Conservation (phyloP, 2,888 invertebrate genomes). For the Clusia tigrina region DNA sequence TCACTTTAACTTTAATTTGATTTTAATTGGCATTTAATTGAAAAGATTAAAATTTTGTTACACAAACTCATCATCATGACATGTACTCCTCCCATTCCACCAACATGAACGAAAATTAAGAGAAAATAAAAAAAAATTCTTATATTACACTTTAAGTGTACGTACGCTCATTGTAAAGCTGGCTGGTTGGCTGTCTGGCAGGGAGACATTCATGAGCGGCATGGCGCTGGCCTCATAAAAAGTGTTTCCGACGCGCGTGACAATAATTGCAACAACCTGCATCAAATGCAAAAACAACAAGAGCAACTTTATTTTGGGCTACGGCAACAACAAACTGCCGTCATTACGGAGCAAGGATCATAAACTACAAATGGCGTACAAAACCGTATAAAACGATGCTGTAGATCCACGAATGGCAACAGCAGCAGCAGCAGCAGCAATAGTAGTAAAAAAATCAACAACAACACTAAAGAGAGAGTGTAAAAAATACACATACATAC, state of each 20-base stretch:
- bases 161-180: too few relatives aligned
- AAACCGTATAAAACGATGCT: conserved; percentile 16
- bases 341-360: conserved; percentile 17
- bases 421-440: background rate
- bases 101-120: too few relatives aligned
- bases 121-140: too few relatives aligned
- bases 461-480: background rate
- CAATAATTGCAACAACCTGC: background rate
- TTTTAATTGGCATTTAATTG: too few relatives aligned
- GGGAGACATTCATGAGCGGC: background rate
- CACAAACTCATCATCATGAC: too few relatives aligned
- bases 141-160: too few relatives aligned
- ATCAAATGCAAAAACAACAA: conserved; percentile 9
- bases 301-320: conserved; percentile 1
- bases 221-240: background rate
- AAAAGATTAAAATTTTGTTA: too few relatives aligned
- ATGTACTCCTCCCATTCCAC: too few relatives aligned
- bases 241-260: background rate
- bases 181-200: background rate
- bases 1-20: too few relatives aligned
- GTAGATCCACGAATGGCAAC: conserved; percentile 6
- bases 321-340: conserved; percentile 8
- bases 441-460: background rate
- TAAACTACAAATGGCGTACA: conserved; percentile 20
- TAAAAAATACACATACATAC: background rate